These are phyloP conservation scores for Nymphalis io DNA, from an alignment of 1,140 invertebrate genomes.

Conservation along the genomic window DNA sequence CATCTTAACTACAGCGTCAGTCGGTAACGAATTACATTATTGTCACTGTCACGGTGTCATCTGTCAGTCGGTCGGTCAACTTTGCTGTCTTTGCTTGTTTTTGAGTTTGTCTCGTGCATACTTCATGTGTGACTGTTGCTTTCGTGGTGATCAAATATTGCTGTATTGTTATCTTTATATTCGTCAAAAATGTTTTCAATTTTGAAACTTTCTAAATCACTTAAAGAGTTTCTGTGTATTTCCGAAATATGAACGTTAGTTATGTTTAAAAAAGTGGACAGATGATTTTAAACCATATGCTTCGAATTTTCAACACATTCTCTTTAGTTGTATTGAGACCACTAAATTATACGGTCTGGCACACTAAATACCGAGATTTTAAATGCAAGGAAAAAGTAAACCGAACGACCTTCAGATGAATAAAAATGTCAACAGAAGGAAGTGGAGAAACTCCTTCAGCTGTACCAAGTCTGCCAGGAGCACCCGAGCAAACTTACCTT, in stretches of 20 bases:
- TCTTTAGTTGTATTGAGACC: slow-evolving; percentile 42
- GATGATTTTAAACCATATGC: slow-evolving; percentile 77
- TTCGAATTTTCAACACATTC: slow-evolving; percentile 49
- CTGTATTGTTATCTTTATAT: slow-evolving; percentile 42
- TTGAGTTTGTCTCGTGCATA: slow-evolving; percentile 63
- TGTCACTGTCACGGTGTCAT: slow-evolving; percentile 43
- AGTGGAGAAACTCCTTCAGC: slow-evolving; percentile 78
- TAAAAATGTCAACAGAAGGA: slow-evolving; percentile 82
- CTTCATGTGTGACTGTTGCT: slow-evolving; percentile 48
- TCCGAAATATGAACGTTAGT: slow-evolving; percentile 51
- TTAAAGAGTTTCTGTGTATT: slow-evolving; percentile 43
- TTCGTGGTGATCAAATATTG: slow-evolving; percentile 58
- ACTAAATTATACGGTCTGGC: slow-evolving; percentile 39
- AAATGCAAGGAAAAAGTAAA: slow-evolving; percentile 68
- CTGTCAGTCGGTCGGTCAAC: slow-evolving; percentile 52
- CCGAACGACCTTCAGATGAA: slow-evolving; percentile 70
- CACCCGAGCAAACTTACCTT: slow-evolving; percentile 82
- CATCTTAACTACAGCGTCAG: not conserved
- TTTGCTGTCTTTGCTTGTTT: slow-evolving; percentile 51
- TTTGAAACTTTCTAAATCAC: slow-evolving; percentile 38
- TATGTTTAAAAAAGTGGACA: slow-evolving; percentile 70
- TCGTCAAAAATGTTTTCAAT: slow-evolving; percentile 28
- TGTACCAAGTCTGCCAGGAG: slow-evolving; percentile 74
- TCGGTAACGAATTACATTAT: slow-evolving; percentile 21
- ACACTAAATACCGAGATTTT: slow-evolving; percentile 49